Conservation (phyloP, 2,888 invertebrate species). For the Meganola albula region DNA sequence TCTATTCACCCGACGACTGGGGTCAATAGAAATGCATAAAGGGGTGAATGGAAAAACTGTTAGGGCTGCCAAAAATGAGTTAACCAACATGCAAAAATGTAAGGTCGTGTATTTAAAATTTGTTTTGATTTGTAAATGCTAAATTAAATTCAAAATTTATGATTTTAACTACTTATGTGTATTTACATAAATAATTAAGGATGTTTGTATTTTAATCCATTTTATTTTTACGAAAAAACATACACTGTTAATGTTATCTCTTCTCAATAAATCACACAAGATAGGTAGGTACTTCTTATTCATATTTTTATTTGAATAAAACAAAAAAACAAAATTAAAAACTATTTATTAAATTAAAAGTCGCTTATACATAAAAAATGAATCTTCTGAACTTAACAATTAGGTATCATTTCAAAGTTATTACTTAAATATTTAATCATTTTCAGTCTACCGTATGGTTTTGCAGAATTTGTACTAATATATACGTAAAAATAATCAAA, state of each 20-base stretch:
- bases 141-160: slow-evolving; percentile 6
- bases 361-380: slow-evolving; percentile 1
- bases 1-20: slow-evolving; percentile 13
- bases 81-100: slow-evolving; percentile 11
- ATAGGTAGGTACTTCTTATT: slow-evolving; percentile 4
- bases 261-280: slow-evolving; percentile 5
- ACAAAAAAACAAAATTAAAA: slow-evolving; percentile 4
- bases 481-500: neutral
- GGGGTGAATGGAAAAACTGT: slow-evolving; percentile 14
- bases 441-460: slow-evolving; percentile 1
- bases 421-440: too few relatives aligned
- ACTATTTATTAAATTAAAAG: slow-evolving; percentile 3
- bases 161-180: slow-evolving; percentile 5
- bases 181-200: slow-evolving; percentile 5
- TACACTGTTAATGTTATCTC: slow-evolving; percentile 11
- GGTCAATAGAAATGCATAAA: slow-evolving; percentile 12
- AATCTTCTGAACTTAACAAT: slow-evolving; percentile 6
- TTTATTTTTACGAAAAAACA: slow-evolving; percentile 8
- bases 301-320: slow-evolving; percentile 6
- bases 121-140: slow-evolving; percentile 9
- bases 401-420: slow-evolving; percentile 2
- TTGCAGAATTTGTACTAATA: neutral
- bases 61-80: slow-evolving; percentile 11
- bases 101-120: slow-evolving; percentile 12
- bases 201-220: slow-evolving; percentile 8